phyloP scores from a whole-genome alignment of 2,113 vertebrate genomes.

The Triplophysa dalaica region DNA sequence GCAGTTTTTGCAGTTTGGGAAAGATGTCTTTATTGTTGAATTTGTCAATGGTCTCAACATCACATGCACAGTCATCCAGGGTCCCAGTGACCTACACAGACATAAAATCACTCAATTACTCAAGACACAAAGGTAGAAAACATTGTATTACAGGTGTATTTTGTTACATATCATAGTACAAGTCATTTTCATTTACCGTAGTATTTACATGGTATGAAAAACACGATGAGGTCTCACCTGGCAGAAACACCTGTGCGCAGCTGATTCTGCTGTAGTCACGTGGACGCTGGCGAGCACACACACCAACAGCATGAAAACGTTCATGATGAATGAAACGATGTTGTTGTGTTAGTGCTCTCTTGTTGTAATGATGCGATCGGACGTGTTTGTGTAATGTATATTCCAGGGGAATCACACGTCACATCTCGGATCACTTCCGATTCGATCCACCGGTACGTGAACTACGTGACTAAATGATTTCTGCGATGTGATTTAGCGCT shows the following conservation, averaged over 20 bases:
- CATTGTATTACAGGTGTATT: no score
- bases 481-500: not conserved
- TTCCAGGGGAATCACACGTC: constrained; percentile 19
- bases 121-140: no score
- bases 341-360: no score
- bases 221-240: constrained; percentile 70
- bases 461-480: constrained; percentile 60
- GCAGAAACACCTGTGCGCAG: constrained; percentile 80
- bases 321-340: constrained; percentile 9
- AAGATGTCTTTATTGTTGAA: constrained; percentile 91
- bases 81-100: constrained; percentile 81
- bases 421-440: constrained; percentile 56
- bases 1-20: constrained; percentile 82
- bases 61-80: constrained; percentile 90
- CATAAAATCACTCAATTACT: not conserved
- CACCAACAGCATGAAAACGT: not conserved
- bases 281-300: constrained; percentile 36
- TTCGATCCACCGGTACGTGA: constrained; percentile 61
- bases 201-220: no score
- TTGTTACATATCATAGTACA: no score
- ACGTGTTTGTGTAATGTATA: no score
- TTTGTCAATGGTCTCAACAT: constrained; percentile 88
- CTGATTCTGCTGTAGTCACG: constrained; percentile 46
- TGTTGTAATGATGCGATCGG: no score
- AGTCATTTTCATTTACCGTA: no score